Conservation (phyloP, 2,797 vertebrate species). For the Amniataba percoides region DNA sequence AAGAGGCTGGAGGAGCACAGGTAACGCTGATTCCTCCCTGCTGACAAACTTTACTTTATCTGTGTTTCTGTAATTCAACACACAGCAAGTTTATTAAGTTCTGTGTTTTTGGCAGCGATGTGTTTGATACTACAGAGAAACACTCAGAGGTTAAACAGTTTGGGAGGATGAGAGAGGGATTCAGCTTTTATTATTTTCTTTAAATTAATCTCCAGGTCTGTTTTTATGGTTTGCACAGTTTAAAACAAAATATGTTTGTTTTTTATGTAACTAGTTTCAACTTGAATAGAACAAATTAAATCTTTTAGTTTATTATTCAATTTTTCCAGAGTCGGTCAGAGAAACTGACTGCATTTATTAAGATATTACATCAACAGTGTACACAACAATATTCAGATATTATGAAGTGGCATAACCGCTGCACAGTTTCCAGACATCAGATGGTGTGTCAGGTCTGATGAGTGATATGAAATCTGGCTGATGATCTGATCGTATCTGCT, state of each 20-base stretch:
- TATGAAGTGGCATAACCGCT: neutral
- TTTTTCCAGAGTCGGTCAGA: neutral
- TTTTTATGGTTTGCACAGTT: neutral
- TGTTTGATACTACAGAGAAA: neutral
- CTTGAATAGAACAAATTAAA: neutral
- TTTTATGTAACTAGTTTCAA: neutral
- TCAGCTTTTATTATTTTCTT: too few relatives aligned
- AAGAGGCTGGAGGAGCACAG: conserved; percentile 97
- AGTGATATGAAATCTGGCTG: neutral
- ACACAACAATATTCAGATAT: neutral
- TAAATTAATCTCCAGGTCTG: neutral
- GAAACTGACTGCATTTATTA: too few relatives aligned
- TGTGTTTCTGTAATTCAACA: neutral
- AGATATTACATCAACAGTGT: neutral
- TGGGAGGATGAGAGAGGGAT: neutral
- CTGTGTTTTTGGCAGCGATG: neutral
- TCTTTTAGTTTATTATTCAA: neutral
- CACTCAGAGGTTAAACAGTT: neutral
- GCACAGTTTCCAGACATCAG: too few relatives aligned
- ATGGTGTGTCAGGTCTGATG: neutral
- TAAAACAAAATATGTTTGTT: neutral
- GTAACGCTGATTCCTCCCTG: conserved; percentile 24
- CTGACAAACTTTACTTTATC: neutral
- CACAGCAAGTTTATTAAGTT: neutral
- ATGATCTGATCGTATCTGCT: neutral